phyloP scores from a whole-genome alignment of 2,888 invertebrate species.

The Scaptomyza tumidula region DNA sequence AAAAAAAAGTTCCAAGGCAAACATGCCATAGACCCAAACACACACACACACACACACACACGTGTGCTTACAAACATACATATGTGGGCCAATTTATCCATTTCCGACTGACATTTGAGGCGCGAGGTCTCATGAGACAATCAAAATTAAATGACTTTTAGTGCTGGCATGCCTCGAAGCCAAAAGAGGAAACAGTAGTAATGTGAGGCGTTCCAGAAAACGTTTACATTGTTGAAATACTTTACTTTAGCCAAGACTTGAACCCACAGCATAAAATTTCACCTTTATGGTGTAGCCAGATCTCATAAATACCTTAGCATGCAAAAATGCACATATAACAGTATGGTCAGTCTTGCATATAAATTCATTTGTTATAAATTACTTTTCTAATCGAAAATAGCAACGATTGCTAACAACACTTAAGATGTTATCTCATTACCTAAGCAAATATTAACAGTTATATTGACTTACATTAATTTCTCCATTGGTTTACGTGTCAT shows the following conservation, averaged over 20 bases:
- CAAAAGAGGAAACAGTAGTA: slow-evolving; percentile 2
- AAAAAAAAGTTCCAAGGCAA: slow-evolving; percentile 47
- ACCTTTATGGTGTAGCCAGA: not conserved
- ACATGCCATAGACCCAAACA: slow-evolving; percentile 32
- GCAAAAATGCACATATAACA: not conserved
- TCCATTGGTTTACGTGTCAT: not conserved
- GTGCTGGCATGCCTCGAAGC: slow-evolving; percentile 45
- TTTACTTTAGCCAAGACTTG: not conserved
- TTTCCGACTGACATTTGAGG: slow-evolving; percentile 41
- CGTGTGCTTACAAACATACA: not conserved
- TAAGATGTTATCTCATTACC: no score
- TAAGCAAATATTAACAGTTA: not conserved
- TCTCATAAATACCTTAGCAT: not conserved
- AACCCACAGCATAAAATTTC: not conserved
- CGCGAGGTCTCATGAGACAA: slow-evolving; percentile 50
- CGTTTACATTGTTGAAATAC: no score
- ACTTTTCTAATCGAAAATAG: no score
- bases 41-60: not conserved
- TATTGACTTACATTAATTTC: not conserved
- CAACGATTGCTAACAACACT: no score
- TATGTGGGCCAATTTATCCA: slow-evolving; percentile 41
- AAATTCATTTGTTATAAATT: no score
- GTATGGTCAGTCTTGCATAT: not conserved
- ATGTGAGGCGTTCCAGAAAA: not conserved
- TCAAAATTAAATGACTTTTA: slow-evolving; percentile 49